Base-by-base conservation (phyloP, 2,888 invertebrate species). In the Eutolmus rufibarbis region DNA sequence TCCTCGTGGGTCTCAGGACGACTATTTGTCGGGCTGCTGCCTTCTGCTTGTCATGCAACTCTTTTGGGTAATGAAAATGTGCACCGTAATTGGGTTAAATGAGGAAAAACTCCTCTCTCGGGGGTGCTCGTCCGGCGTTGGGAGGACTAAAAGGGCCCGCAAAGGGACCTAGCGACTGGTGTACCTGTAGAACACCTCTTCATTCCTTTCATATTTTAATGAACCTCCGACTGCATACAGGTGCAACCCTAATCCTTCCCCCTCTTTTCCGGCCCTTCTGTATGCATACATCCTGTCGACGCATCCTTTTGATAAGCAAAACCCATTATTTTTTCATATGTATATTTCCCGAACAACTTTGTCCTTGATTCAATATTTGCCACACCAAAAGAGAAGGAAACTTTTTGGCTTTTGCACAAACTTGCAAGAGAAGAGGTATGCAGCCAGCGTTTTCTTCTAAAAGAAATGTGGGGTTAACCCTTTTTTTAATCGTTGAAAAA, bases 41-140 rank as follows among this genome's bases (percentile, higher is more conserved):
- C 43, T 23, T 5, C 40, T 84, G 66, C 40, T 66, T 79, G 82
- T 66, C 66, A 84, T 84, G 82, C 82, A 84, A 84, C 34, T 37
- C 82, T 84, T 84, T 66, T 66, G 82, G 82, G 82, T 84, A 84
- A 84, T 84, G 82, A 23, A 84, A 84, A 84, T 84, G 82, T 84
- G 66, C 66, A 84, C 82, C 40, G 37, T 84, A 84, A 84, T 84
- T 66, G 40, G 82, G 82, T 84, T 84, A 84, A 84, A 84, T 84
- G 82, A 84, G 82, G 66, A 84, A 84, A 84, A 84, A 57, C 40
- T 66, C 66, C 28, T 12, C 82, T 84, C 66, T 37, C 37, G 57
- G 79, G 79, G 46, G 31, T 79, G 51, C 46, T 79, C n/a, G 37
- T 66, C 66, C 66, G 66, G 66, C 12, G 66, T 23, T 66, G 66